Percentiles rank a stretch among this genome's conserved stretches.
Evolutionary conservation across 2,888 invertebrate species (phyloP).

Genomic region (Dicyrtomina minuta): DNA sequence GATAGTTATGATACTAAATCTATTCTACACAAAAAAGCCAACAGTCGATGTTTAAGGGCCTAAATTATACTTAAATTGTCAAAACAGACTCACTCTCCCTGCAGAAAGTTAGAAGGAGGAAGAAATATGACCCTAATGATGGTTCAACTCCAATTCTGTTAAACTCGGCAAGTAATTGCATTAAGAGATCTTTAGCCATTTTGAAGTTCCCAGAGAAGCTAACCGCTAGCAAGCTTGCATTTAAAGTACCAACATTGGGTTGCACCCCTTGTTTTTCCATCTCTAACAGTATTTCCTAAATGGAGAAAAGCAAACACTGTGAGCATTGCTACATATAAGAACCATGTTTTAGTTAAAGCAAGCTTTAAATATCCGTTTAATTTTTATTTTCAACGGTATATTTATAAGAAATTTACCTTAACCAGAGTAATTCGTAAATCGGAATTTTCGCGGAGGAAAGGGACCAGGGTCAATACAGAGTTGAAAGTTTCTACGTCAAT

Average conservation of each 20-base stretch:
- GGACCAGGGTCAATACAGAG: constrained; percentile 64
- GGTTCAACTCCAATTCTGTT: constrained; percentile 69
- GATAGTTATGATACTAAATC: constrained; percentile 19
- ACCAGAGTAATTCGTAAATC: constrained; percentile 67
- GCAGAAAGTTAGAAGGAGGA: constrained; percentile 69
- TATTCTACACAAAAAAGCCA: neutral
- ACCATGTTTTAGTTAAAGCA: too few relatives aligned
- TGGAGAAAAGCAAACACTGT: constrained; percentile 17
- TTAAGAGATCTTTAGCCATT: constrained; percentile 58
- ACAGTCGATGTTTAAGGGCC: neutral
- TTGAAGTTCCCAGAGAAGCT: constrained; percentile 58
- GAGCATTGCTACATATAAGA: constrained; percentile 7
- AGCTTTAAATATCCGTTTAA: too few relatives aligned
- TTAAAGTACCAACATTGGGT: constrained; percentile 71
- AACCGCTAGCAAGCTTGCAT: constrained; percentile 63
- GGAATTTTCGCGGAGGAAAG: constrained; percentile 67
- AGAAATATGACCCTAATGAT: constrained; percentile 73
- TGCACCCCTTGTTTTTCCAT: constrained; percentile 64
- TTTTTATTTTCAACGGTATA: too few relatives aligned
- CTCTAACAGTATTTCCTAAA: constrained; percentile 63
- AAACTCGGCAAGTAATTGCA: constrained; percentile 67
- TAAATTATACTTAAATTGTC: too few relatives aligned
- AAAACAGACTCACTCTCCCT: constrained; percentile 65
- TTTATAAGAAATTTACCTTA: constrained; percentile 52
- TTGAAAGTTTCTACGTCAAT: constrained; percentile 72